phyloP scores from a whole-genome alignment of 2,113 vertebrate genomes.

The Chionodraco myersi region DNA sequence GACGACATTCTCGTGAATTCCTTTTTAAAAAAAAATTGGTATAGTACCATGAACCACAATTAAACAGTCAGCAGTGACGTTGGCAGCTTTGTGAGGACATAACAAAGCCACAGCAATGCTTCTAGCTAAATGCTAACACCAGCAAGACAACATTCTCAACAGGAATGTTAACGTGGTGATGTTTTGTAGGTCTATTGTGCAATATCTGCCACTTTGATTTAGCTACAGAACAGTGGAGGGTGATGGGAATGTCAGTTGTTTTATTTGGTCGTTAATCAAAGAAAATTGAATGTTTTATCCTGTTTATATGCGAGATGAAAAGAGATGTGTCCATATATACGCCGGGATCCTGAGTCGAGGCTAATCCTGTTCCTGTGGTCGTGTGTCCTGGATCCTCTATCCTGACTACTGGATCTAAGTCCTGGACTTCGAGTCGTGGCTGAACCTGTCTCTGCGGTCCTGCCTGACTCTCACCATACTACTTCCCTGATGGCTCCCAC shows the following conservation, averaged over 20 bases:
- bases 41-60: neutral
- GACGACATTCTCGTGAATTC: too few species aligned
- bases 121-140: neutral
- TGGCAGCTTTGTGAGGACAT: neutral
- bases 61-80: neutral
- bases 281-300: neutral
- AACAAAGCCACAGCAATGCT: neutral
- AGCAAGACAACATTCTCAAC: neutral
- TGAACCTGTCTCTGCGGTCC: too few species aligned
- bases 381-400: too few species aligned
- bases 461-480: too few species aligned
- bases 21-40: neutral
- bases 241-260: neutral
- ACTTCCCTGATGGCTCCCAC: too few species aligned
- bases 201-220: neutral
- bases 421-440: too few species aligned
- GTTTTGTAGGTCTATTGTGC: neutral
- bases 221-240: neutral
- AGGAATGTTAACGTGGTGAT: too few species aligned
- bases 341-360: too few species aligned
- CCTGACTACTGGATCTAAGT: too few species aligned
- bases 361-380: too few species aligned
- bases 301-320: neutral
- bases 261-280: neutral
- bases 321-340: too few species aligned